Evolutionary conservation across 2,113 vertebrate species (phyloP), one percentile per base, ranked within the genome.

Genomic region (Hippocampus zosterae): DNA sequence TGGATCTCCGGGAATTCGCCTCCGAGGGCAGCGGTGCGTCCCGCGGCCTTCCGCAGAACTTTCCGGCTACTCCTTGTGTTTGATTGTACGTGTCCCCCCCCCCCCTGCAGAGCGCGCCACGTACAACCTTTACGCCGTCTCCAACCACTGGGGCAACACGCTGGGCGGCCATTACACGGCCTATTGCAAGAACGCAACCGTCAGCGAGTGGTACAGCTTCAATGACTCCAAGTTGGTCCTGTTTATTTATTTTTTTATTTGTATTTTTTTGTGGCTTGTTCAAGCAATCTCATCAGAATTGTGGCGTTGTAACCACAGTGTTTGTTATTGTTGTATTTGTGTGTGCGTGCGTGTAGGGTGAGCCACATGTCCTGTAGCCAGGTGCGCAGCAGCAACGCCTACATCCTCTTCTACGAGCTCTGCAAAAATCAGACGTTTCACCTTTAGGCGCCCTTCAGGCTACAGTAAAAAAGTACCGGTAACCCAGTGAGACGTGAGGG

Each of bases 141-240:
- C 97, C 87, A 98, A 98, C 88, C 96, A 98, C 93, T 94, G 94
- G 0, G 97, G 97, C 72, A 98, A 94, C 81, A 94, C 95, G 60
- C 87, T 97, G 93, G 96, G 96, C 16, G 96, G 97, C 50, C 97
- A 98, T 73, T 98, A 98, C 85, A 98, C 96, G 0, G 94, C 96
- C n/a, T 98, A 94, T 89, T 98, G 97, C 88, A 95, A 92, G 72
- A 96, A 92, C 82, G 93, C 95, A 0, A 78, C 86, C 27, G 93
- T 94, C 8, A 94, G 93, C 37, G 96, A 98, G 71, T 98, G 97
- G 97, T 92, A 96, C 90, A 94, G 87, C 25, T 98, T 94, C 91
- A 98, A 98, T 0, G 97, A 98, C 91, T 93, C 94, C 82, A 95
- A 96, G 97, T 98, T 16, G 15, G 57, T 60, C 18, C 3, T 18